Base-by-base conservation (phyloP, 1,140 invertebrate species). In the Zaprionus davidi region DNA sequence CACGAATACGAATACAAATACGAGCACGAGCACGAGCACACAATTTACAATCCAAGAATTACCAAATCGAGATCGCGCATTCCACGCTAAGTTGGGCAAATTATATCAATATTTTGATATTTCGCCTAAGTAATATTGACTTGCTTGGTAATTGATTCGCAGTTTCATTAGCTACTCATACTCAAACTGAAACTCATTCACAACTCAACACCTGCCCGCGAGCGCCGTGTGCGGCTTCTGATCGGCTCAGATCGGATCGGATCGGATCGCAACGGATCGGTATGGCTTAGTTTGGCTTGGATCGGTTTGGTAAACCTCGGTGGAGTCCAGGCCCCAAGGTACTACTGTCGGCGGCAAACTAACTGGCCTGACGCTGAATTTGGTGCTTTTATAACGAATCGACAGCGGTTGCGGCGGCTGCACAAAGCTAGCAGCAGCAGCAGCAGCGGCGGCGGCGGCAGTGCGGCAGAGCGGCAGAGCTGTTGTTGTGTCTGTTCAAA, bases 341-440 rank as follows among this genome's bases (percentile, higher is more conserved):
- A 71, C 46, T 51, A 56, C 74, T 73, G 74, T 72, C 63, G 63
- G 57, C 63, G 70, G 78, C 81, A 71, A 87, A 87, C 84, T 87
- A 76, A 87, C 78, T 90, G 74, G 74, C 77, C 81, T 76, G 81
- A 74, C 71, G 68, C 57, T 84, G 85, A 72, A 66, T 87, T 84
- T 87, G 75, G 78, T 58, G 81, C 75, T 87, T 87, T 87, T 87
- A 87, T 87, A 87, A 78, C 83, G 74, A 84, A 83, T 86, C 80
- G 59, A 65, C 65, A 56, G 51, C 57, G 20, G 13, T 41, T 17
- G 55, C 66, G 28, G 55, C 49, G 55, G 65, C 70, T 58, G 31
- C 69, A 58, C 46, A 71, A 55, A 17, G 38, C 24, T 6, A n/a
- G 36, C 57, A 56, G 15, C 41, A 38, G 4, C 28, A 59, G n/a